Evolutionary conservation across 2,888 invertebrate species (phyloP), one percentile per base, ranked within the genome.

Genomic region (Apamea monoglypha): DNA sequence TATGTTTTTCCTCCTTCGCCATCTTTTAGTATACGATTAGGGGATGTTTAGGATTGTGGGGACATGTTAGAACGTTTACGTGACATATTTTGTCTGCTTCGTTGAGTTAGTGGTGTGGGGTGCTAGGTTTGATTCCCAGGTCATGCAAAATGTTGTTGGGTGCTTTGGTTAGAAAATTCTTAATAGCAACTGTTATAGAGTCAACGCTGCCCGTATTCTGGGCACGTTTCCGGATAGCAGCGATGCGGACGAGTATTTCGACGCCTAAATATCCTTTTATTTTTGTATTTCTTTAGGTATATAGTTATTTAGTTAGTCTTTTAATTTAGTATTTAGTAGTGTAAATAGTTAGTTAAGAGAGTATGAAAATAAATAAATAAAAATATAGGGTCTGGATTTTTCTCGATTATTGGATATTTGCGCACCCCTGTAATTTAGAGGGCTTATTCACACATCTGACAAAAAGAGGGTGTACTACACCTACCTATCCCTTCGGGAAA

Each of bases 1-100:
- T 85, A 69, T 81, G 77, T 78, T 84, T 87, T 71, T 50, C 80
- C 32, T 61, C 7, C 40, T 44, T 59, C 0, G 21, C 32, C 12
- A 25, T 53, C 36, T 72, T 82, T 76, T 50, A 47, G 61, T 67
- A 61, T 47, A 25, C 70, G 44, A 59, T 74, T 66, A 77, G 56
- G 67, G 85, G 66, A n/a, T 36, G 6, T 53, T 63, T 68, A 56
- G 67, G 21, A n/a, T 29, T 16, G 36, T 71, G 59, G 59, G 67
- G 36, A n/a, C 25, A 16, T 21, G 18, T 5, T 10, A 44, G 50
- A 47, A 71, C 7, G 40, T 44, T 73, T 53, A 36, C 29, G 61
- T 47, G 40, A 66, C 40, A 40, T 59, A 29, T 70, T 80, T 80
- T 44, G 16, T 36, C 25, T 80, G n/a, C 10, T 21, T 77, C 7